Base-by-base conservation (phyloP, 53 echinoderm and acorn worm species). In the Antedon mediterranea region DNA sequence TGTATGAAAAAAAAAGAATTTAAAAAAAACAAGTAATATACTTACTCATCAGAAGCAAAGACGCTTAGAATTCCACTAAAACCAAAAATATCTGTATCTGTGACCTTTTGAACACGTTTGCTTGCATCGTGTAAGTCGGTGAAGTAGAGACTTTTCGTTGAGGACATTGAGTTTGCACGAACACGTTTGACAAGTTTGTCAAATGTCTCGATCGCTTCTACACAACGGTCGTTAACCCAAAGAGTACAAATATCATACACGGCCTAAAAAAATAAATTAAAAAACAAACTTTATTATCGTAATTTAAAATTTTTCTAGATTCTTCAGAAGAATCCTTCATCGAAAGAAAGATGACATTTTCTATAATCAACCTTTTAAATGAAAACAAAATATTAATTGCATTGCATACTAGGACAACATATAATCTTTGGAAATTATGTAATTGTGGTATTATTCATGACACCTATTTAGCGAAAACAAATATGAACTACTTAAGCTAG, bases 201-300 rank as follows among this genome's bases (percentile, higher is more conserved):
- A 79, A 90, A 90, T 0, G 85, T 85, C 15, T 82, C 85, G 32
- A 90, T 72, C 0, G 94, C 94, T 73, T 94, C 89, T 20, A 81
- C 34, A n/a, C 81, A 85, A 27, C 88, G 80, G 30, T 86, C 85
- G 72, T 91, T 94, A 30, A 94, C 91, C 91, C 94, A 94, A 30
- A 85, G 85, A 13, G 91, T 94, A 33, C 94, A 94, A n/a, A 94
- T 89, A 30, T 89, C 83, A 31, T 94, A 94, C 57, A 91, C 90
- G 23, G 94, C 91, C 94, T 93, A 80, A 32, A 34, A 43, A 43
- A 11, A 74, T 31, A 42, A 79, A 43, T 42, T 11, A 11, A 37
- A 37, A 37, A 37, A 37, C n/a, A n/a, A n/a, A n/a, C n/a, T 37
- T 37, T 37, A 37, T 37, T 37, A 37, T n/a, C 37, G 11, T 37